Evolutionary conservation across 1,140 invertebrate species (phyloP).

Genomic region (Zaprionus taronus): DNA sequence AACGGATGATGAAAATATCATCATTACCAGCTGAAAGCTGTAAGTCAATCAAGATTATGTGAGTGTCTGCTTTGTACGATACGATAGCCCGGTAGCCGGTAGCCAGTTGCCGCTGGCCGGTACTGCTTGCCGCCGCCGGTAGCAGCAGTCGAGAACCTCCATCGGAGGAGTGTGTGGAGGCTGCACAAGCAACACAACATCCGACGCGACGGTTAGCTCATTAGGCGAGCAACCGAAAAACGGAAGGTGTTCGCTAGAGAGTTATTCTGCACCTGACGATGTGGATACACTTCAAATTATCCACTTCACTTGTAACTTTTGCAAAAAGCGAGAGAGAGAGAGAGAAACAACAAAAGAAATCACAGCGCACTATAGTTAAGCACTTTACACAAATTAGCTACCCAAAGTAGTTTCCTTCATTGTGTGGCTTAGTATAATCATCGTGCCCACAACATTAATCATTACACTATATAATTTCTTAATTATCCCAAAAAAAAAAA

Average conservation of each 20-base stretch:
- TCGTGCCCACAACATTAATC: slow-evolving; percentile 16
- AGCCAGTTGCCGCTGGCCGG: not conserved
- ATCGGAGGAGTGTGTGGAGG: slow-evolving; percentile 11
- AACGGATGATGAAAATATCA: slow-evolving; percentile 66
- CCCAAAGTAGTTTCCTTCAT: not conserved
- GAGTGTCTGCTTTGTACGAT: not conserved
- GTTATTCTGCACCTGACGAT: slow-evolving; percentile 24
- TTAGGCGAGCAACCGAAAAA: slow-evolving; percentile 32
- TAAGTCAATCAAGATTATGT: slow-evolving; percentile 62
- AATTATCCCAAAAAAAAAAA: not conserved
- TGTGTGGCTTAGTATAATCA: slow-evolving; percentile 1
- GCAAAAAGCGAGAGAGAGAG: not conserved
- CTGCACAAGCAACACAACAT: slow-evolving; percentile 46
- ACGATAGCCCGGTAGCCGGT: slow-evolving; percentile 23
- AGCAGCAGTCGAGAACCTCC: slow-evolving; percentile 6
- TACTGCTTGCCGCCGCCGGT: not conserved
- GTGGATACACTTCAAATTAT: slow-evolving; percentile 16
- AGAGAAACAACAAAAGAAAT: not conserved
- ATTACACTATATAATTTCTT: slow-evolving; percentile 24
- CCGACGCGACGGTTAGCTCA: slow-evolving; percentile 46
- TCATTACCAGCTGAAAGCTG: slow-evolving; percentile 45
- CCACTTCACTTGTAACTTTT: not conserved
- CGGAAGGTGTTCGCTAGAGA: slow-evolving; percentile 17
- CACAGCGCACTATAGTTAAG: slow-evolving; percentile 12
- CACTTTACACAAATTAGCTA: slow-evolving; percentile 32